Evolutionary conservation across 2,888 invertebrate genomes (phyloP).

Genomic region (Parapristionchus giblindavisi): DNA sequence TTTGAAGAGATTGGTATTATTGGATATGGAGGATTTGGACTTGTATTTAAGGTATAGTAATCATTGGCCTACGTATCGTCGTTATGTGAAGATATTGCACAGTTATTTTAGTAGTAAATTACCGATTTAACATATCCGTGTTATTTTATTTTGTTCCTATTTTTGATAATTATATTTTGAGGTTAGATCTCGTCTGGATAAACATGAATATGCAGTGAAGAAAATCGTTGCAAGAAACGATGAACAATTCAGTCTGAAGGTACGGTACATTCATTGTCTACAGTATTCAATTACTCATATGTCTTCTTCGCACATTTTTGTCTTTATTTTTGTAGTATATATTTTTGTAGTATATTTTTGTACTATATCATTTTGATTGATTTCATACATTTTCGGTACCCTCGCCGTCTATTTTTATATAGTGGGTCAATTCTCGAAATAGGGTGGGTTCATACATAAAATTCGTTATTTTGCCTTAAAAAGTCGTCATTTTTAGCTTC

Average conservation of each 20-base stretch:
- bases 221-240: constrained; percentile 22
- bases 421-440: too few species aligned
- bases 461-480: too few species aligned
- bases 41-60: constrained; percentile 17
- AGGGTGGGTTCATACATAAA: too few species aligned
- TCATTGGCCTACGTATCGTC: background rate
- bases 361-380: too few species aligned
- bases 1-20: constrained; percentile 27
- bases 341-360: too few species aligned
- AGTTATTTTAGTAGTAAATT: background rate
- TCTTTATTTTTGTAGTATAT: too few species aligned
- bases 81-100: background rate
- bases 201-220: constrained; percentile 35
- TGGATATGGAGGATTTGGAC: constrained; percentile 37
- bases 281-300: too few species aligned
- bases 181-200: constrained; percentile 30
- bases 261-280: constrained; percentile 32
- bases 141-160: background rate
- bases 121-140: background rate
- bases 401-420: too few species aligned
- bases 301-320: too few species aligned
- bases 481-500: too few species aligned
- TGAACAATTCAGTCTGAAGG: constrained; percentile 34
- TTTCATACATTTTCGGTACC: too few species aligned
- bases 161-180: background rate